Base-by-base conservation (phyloP, 2,888 invertebrate genomes). In the Arrhopalites spinosus region DNA sequence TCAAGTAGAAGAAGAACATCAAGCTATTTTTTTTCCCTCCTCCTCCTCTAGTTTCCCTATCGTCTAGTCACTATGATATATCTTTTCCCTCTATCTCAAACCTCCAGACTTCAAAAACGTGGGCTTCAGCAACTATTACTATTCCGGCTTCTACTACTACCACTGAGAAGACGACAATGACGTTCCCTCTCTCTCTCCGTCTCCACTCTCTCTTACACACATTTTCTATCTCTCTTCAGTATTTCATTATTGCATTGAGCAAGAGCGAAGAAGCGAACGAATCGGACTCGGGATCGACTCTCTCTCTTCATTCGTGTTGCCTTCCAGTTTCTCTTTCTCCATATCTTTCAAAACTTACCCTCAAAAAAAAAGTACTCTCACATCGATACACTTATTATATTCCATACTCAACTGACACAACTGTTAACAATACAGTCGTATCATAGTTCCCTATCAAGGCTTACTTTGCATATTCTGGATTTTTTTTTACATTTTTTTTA, bases 261-360 rank as follows among this genome's bases (percentile, higher is more conserved):
- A 50, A 50, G 50, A 17, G 17, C 7, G 50, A 5, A n/a, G 3
- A 15, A 50, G 50, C 17, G n/a, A 50, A 50, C 8, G 8, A 50
- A 50, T 13, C 50, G 50, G 50, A 50, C 50, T 50, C 50, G 50
- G 50, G 50, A 50, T 50, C 50, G 50, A 50, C 50, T 50, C 50
- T 50, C 50, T 5, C 7, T 50, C 17, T 13, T n/a, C 7, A 13
- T 15, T 13, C n/a, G 50, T 15, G n/a, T 15, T 17, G 50, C 50
- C 50, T 50, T 15, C 8, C 17, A n/a, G n/a, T n/a, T n/a, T n/a
- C 50, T 50, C 50, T 17, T 50, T 50, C 50, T 50, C 50, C 50
- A 5, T 17, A 50, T 50, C 50, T 5, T 45, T 45, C 45, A n/a
- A n/a, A n/a, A n/a, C n/a, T n/a, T n/a, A n/a, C n/a, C n/a, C n/a